These are phyloP conservation scores for Artibeus jamaicensis DNA, from an alignment of 2,797 vertebrate genomes.

Conservation along the genomic window DNA sequence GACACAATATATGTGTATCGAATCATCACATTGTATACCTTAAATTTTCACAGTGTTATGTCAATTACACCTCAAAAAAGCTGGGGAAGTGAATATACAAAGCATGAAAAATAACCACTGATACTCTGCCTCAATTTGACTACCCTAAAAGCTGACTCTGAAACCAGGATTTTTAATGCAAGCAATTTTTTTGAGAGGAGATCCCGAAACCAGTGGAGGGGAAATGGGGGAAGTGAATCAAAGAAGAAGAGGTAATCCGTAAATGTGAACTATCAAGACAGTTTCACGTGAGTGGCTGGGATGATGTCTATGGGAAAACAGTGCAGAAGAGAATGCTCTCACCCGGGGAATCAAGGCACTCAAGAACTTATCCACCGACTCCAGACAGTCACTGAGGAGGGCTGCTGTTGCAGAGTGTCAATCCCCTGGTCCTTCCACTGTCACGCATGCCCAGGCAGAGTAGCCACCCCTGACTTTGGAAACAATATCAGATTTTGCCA, in stretches of 20 bases:
- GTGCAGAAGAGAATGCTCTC: not conserved
- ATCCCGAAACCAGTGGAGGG: not conserved
- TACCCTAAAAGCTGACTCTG: not conserved
- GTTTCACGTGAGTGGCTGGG: not conserved
- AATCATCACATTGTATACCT: not conserved
- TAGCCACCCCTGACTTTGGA: not conserved
- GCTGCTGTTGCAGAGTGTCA: not conserved
- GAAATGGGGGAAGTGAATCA: not conserved
- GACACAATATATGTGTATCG: not conserved
- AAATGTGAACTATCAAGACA: not conserved
- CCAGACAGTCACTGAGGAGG: not conserved
- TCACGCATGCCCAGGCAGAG: not conserved
- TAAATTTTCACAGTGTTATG: not conserved
- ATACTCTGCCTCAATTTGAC: too few species aligned
- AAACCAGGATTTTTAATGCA: slow-evolving; percentile 11
- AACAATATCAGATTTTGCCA: not conserved
- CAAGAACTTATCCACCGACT: not conserved
- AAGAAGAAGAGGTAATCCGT: not conserved
- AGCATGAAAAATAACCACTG: not conserved
- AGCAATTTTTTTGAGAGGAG: not conserved
- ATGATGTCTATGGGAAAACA: not conserved
- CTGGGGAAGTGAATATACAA: not conserved
- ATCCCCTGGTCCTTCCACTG: not conserved
- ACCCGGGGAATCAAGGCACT: not conserved
- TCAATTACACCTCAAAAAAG: not conserved